Evolutionary conservation across 2,888 invertebrate species (phyloP).

Genomic region (Drosophila diplacantha): DNA sequence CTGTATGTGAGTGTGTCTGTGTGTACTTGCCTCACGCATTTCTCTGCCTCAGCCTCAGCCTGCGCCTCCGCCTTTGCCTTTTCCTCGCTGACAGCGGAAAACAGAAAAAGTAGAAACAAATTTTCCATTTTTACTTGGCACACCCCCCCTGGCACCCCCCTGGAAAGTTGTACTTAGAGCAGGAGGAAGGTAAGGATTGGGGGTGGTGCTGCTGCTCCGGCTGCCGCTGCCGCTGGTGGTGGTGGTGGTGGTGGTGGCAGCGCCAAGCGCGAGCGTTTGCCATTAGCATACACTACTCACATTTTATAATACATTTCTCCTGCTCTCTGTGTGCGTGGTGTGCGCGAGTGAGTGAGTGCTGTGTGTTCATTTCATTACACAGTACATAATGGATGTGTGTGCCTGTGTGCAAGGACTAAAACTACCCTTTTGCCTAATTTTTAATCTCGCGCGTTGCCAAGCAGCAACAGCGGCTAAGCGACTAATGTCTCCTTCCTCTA

Average conservation of each 20-base stretch:
- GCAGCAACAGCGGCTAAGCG: slow-evolving; percentile 41
- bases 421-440: slow-evolving; percentile 71
- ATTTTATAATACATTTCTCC: slow-evolving; percentile 63
- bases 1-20: slow-evolving; percentile 26
- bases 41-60: too few relatives aligned
- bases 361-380: slow-evolving; percentile 41
- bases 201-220: slow-evolving; percentile 23
- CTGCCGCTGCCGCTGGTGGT: neutral
- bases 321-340: neutral
- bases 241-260: slow-evolving; percentile 4
- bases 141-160: slow-evolving; percentile 11
- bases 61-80: neutral
- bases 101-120: slow-evolving; percentile 51
- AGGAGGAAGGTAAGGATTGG: slow-evolving; percentile 3
- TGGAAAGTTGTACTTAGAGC: slow-evolving; percentile 26
- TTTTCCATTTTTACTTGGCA: slow-evolving; percentile 58
- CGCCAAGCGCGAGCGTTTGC: slow-evolving; percentile 53
- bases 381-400: slow-evolving; percentile 39
- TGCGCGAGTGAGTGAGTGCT: slow-evolving; percentile 22
- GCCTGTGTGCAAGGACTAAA: slow-evolving; percentile 53
- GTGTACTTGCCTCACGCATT: slow-evolving; percentile 38
- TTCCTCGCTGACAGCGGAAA: slow-evolving; percentile 36
- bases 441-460: slow-evolving; percentile 63
- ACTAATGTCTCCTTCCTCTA: slow-evolving; percentile 4
- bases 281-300: slow-evolving; percentile 71